Conservation (phyloP, 2,113 vertebrate genomes). For the Xenotilapia longispinis region DNA sequence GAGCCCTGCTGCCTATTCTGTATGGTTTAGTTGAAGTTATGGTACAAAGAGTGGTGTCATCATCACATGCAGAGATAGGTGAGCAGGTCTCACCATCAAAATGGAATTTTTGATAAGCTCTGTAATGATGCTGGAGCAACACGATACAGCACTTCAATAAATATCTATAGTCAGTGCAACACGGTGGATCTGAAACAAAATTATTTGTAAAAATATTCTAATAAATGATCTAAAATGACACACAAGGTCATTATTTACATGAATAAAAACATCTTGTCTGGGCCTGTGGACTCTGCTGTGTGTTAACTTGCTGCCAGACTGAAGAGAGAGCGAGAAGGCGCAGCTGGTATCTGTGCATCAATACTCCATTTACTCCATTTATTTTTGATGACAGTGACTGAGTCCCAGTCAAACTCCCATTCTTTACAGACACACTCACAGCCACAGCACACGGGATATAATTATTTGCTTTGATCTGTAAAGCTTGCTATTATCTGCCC, state of each 20-base stretch:
- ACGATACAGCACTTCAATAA: not conserved
- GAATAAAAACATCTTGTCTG: not conserved
- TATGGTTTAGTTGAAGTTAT: not conserved
- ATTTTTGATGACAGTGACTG: not conserved
- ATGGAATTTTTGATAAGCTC: not conserved
- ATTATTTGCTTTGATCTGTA: not conserved
- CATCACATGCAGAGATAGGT: not conserved
- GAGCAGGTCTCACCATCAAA: not conserved
- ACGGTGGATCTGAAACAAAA: not conserved
- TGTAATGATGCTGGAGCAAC: not conserved
- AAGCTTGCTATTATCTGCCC: not conserved
- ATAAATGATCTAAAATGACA: not conserved
- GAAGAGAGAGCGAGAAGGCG: not conserved
- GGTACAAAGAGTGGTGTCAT: not conserved
- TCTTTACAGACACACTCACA: not conserved
- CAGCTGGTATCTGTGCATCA: not conserved
- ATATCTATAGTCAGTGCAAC: not conserved
- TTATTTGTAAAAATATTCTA: not conserved
- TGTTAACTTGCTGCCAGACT: not conserved
- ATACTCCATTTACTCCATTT: not conserved
- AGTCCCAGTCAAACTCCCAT: not conserved
- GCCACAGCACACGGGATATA: not conserved
- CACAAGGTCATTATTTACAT: not conserved
- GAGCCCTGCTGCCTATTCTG: not conserved
- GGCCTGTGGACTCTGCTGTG: not conserved